A percentile compares a stretch with the other conserved stretches of the same genome.
phyloP scores from a whole-genome alignment of 2,113 vertebrate genomes.

The Trematomus loennbergii region DNA sequence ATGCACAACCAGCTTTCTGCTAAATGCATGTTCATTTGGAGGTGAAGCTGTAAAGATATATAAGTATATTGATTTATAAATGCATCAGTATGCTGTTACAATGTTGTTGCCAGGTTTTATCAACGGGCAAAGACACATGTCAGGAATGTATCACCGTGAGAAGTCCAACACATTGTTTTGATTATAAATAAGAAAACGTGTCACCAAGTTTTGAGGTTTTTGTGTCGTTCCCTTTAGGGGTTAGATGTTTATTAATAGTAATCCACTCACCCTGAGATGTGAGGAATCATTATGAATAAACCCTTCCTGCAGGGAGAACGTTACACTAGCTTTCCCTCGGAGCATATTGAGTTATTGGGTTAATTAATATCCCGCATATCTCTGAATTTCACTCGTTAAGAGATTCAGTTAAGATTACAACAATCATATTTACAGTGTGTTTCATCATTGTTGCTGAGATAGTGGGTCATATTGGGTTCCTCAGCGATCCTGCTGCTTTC shows the following conservation, averaged over 20 bases:
- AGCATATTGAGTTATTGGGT: constrained; percentile 66
- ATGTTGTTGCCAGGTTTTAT: background rate
- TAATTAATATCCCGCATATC: constrained; percentile 70
- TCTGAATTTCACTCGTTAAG: constrained; percentile 49
- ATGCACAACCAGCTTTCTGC: background rate
- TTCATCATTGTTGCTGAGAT: constrained; percentile 54
- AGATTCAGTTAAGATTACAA: constrained; percentile 53
- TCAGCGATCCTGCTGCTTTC: constrained; percentile 35
- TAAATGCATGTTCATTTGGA: too few species aligned
- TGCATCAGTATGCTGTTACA: background rate
- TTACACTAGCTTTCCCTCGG: background rate
- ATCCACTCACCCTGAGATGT: background rate
- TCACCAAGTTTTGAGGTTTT: too few species aligned
- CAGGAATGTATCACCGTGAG: too few species aligned
- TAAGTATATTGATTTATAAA: background rate
- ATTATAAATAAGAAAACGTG: too few species aligned
- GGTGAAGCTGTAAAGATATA: background rate
- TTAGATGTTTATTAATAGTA: background rate
- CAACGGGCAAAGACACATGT: too few species aligned
- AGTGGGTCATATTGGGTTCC: constrained; percentile 21
- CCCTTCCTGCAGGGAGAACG: constrained; percentile 41
- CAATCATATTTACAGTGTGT: constrained; percentile 55
- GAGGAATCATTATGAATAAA: constrained; percentile 54
- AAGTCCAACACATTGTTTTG: too few species aligned
- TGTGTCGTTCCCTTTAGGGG: background rate